A percentile compares a stretch with the other conserved stretches of the same genome.
Evolutionary conservation across 2,888 invertebrate species (phyloP).

Genomic region (Drosophila gaucha): DNA sequence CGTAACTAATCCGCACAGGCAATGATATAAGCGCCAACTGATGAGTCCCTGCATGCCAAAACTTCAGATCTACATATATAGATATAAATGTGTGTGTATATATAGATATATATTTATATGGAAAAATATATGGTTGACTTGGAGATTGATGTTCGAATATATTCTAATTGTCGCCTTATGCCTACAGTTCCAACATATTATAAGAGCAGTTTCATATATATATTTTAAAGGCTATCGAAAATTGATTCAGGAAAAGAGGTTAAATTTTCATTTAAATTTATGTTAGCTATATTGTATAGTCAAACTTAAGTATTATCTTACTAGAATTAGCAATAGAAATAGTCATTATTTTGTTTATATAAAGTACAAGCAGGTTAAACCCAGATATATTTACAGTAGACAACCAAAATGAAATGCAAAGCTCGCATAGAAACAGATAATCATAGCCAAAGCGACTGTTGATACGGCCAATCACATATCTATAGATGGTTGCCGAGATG

Average conservation of each 20-base stretch:
- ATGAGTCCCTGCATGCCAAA: slow-evolving; percentile 57
- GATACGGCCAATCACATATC: no score
- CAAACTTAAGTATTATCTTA: no score
- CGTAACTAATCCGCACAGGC: slow-evolving; percentile 72
- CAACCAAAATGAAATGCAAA: background rate
- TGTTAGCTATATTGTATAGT: no score
- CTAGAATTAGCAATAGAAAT: no score
- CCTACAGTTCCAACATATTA: background rate
- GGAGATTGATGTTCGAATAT: background rate
- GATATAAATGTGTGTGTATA: slow-evolving; percentile 6
- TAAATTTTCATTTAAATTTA: no score
- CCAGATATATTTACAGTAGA: background rate
- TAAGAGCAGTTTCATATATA: background rate
- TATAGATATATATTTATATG: background rate
- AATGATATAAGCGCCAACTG: slow-evolving; percentile 70
- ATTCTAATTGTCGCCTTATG: background rate
- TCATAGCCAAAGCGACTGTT: no score
- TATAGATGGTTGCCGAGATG: no score
- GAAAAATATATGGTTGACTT: background rate
- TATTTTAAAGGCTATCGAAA: background rate
- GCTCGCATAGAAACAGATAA: background rate
- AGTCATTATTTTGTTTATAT: no score
- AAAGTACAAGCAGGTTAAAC: no score
- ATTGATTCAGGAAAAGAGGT: background rate
- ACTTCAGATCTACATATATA: slow-evolving; percentile 40